These are phyloP conservation scores for Cassiopea xamachana DNA, from an alignment of 30 jellyfish, hydroid and myxozoan genomes.

Conservation along the genomic window DNA sequence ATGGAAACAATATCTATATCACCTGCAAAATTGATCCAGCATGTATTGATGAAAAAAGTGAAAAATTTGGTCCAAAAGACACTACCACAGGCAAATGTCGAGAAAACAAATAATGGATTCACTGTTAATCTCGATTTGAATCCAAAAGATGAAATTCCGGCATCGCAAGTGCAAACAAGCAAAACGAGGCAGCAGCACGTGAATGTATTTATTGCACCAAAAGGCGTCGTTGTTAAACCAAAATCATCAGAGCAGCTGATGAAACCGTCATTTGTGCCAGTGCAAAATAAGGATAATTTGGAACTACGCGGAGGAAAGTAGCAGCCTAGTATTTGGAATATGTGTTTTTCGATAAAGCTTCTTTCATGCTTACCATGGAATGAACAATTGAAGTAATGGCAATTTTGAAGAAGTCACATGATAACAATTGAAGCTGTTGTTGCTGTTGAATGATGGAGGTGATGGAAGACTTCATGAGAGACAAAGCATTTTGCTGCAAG, in stretches of 20 bases:
- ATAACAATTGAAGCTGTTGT: no score
- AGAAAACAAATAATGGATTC: conserved; percentile 88
- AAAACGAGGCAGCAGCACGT: conserved; percentile 96
- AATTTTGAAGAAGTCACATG: no score
- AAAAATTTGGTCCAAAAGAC: conserved; percentile 79
- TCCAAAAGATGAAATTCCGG: conserved; percentile 94
- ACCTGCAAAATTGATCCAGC: conserved; percentile 87
- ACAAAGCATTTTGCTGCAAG: no score
- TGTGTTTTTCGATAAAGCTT: no score
- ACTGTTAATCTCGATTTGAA: conserved; percentile 89
- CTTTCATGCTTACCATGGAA: no score
- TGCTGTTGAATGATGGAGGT: no score
- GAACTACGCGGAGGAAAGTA: conserved; percentile 84
- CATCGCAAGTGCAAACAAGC: conserved; percentile 33
- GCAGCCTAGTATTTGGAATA: neutral
- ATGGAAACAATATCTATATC: conserved; percentile 72
- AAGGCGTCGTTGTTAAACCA: conserved; percentile 98
- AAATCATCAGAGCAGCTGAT: conserved; percentile 92
- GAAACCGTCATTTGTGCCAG: conserved; percentile 97
- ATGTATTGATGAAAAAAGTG: conserved; percentile 66
- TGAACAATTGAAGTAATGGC: no score
- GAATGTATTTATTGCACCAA: conserved; percentile 90
- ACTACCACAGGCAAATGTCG: conserved; percentile 91
- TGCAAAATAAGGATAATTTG: conserved; percentile 85
- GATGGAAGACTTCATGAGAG: no score